phyloP scores from a whole-genome alignment of 30 jellyfish, hydroid and myxozoan species.

The Pelagia noctiluca region DNA sequence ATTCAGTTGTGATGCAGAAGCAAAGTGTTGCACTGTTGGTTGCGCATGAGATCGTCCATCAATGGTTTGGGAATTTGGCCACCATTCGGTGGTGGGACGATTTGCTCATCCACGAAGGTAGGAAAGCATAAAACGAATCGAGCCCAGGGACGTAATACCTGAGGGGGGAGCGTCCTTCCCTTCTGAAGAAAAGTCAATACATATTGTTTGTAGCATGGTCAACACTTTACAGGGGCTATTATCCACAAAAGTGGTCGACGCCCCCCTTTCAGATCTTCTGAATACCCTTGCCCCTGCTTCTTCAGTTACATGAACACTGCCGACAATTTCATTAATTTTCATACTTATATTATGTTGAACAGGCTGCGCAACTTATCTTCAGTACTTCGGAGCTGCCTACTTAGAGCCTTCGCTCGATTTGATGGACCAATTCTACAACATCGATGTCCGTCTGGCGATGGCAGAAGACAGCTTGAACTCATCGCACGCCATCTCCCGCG shows the following conservation, averaged over 20 bases:
- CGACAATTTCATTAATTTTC: neutral
- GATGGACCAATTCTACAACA: slow-evolving; percentile 71
- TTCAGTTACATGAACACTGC: no score
- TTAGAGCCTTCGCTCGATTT: slow-evolving; percentile 69
- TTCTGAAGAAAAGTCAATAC: no score
- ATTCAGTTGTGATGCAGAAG: slow-evolving; percentile 3
- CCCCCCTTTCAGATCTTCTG: no score
- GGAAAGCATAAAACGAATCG: neutral
- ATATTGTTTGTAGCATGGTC: no score
- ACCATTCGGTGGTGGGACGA: slow-evolving; percentile 95
- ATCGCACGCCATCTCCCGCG: slow-evolving; percentile 72
- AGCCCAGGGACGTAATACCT: neutral
- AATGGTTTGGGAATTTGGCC: slow-evolving; percentile 97
- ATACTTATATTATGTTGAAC: neutral
- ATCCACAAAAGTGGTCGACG: no score
- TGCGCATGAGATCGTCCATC: slow-evolving; percentile 95
- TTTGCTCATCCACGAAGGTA: slow-evolving; percentile 93
- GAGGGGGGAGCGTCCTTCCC: no score
- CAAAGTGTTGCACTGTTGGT: slow-evolving; percentile 50
- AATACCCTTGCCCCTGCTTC: no score
- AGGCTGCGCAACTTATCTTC: slow-evolving; percentile 92
- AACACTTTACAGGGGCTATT: no score
- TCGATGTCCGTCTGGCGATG: slow-evolving; percentile 75
- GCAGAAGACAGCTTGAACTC: slow-evolving; percentile 59
- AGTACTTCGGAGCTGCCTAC: slow-evolving; percentile 72